Evolutionary conservation across 2,797 vertebrate species (phyloP), one percentile per base, ranked within the genome.

Genomic region (Odontamblyopus rebecca): DNA sequence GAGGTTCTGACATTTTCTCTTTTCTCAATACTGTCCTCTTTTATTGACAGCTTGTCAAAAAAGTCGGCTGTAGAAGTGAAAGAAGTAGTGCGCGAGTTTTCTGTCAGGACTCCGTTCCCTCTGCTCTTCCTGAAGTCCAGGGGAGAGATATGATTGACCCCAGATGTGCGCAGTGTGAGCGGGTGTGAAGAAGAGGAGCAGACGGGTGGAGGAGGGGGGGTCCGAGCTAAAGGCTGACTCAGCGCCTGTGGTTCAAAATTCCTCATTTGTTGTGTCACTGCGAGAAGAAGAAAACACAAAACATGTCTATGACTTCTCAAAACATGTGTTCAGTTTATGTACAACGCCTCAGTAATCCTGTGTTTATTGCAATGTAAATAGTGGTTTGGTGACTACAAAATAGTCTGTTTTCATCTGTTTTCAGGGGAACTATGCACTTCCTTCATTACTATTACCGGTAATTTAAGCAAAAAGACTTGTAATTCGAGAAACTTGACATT

Each of bases 131-230:
- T 6, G 30, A 35, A 5, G 65, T 67, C 51, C 60, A 60, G 57
- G 63, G 18, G 48, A 27, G 48, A 29, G 44, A 61, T 54, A 16
- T 89, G 80, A 91, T 91, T 80, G 72, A 35, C 79, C 72, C 80
- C 88, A 92, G 86, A 90, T 92, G 88, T 51, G 19, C 80, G 23
- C 11, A 57, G 54, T 26, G n/a, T 26, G 54, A 57, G 54, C 11
- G 23, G 7, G 54, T 57, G 54, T 57, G 54, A 26, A 23, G 51
- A 18, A 53, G 51, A 53, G 6, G 16, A 53, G 51, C 51, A 53
- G 51, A 53, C 59, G 63, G 69, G 73, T 74, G 74, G 51, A 67
- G 62, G 59, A 61, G 73, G 63, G 76, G 76, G 63, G 76, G 76
- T 75, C 54, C 75, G 9, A 19, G 71, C 68, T 70, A 50, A 70